Base-by-base conservation (phyloP, 2,797 vertebrate genomes). In the Sebastes taczanowskii region DNA sequence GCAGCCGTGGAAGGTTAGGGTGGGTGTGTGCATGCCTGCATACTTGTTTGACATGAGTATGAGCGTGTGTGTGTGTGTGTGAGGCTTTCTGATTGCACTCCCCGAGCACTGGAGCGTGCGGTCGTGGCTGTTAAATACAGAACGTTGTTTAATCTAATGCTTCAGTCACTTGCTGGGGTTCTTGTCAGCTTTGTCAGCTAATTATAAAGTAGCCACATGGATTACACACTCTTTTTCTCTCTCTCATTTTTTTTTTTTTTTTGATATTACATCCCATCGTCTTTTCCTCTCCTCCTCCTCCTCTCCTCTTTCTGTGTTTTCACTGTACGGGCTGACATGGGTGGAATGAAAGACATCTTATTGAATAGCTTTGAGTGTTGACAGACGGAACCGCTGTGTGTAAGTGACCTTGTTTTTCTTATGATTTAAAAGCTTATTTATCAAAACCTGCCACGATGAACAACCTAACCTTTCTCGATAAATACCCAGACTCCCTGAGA, bases 171-270 rank as follows among this genome's bases (percentile, higher is more conserved):
- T 82, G 70, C 67, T 77, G 89, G 90, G 88, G 71, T 91, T 90
- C 91, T 93, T 95, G 95, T 96, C 96, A 96, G 86, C 91, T 95
- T 94, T 96, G 96, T 96, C 96, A 96, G 94, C 92, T 96, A 94
- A 96, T 97, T 97, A 96, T 91, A 92, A 94, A 89, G 86, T 86
- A 85, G 86, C 88, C 89, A 88, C 89, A 80, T 68, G 78, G 78
- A 88, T 81, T 75, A 85, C 68, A 71, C 71, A 74, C 80, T 56
- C 38, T 67, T 46, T 42, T 42, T 69, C 59, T 49, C 63, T 72
- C 29, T 52, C 29, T 34, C 20, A 3, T 32, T 38, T 38, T 38
- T 38, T 32, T 23, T 23, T 32, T 58, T 62, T 53, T 53, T 35
- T 32, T 49, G 20, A 65, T 66, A 75, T 68, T 55, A 70, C 56